Evolutionary conservation across 1,140 invertebrate genomes (phyloP), one percentile per base, ranked within the genome.

Genomic region (Apis laboriosa): DNA sequence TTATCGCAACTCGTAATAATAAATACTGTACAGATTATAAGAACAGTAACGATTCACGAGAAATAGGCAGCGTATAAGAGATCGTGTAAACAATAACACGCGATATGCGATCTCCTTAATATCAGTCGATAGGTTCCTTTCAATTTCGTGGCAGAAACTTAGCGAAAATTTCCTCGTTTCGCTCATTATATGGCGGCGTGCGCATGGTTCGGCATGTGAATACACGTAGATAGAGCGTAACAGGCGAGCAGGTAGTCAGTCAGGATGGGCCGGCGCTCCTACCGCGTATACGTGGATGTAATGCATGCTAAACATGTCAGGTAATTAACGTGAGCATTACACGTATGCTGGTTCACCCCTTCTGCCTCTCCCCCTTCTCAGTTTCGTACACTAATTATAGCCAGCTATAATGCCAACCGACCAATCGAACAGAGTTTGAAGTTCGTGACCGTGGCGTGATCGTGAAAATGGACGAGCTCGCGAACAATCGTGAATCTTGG

Each of bases 231-330:
- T 71, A 49, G 66, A 83, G 51, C 81, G 76, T 83, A 78, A 83
- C 81, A 83, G 75, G 75, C 67, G 75, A 28, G 67, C 28, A 83
- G 67, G 75, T 83, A 83, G 81, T 78, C 67, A 72, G 75, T 19
- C 51, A 49, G 67, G 24, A 51, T 56, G 67, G 75, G 58, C 70
- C 66, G 81, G 51, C 12, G 77, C 75, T 68, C 56, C 70, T 64
- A 56, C 68, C 67, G 67, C 76, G 81, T 86, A 74, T 71, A 79
- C 83, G 67, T 73, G 75, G 73, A 80, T 84, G 84, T 88, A 90
- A 90, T 90, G 89, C 88, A 90, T 90, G 89, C 88, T 90, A 90
- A 90, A 86, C 84, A 89, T 90, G 87, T 80, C 80, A 78, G 84
- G 81, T 90, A 90, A 90, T 90, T 90, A 90, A 86, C 87, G 87